Conservation (phyloP, 2,113 vertebrate species). For the Engystomops pustulosus region DNA sequence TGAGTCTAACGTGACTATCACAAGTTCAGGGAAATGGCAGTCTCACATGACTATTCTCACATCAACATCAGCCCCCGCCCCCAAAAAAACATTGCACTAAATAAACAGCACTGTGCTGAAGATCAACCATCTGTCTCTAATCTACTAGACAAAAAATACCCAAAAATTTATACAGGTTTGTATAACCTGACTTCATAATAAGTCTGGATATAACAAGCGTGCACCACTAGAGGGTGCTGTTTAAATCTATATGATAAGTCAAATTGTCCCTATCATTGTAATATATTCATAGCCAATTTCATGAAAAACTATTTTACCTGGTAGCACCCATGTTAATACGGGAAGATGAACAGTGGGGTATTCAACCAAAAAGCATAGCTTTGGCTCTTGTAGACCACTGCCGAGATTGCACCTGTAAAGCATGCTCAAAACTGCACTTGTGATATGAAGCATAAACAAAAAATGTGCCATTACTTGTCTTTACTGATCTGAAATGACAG, state of each 20-base stretch:
- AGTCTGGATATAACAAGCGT: background rate
- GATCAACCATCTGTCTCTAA: background rate
- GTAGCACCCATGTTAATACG: too few relatives aligned
- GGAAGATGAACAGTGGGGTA: too few relatives aligned
- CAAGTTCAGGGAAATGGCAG: background rate
- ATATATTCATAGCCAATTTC: background rate
- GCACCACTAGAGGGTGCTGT: background rate
- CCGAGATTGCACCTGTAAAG: too few relatives aligned
- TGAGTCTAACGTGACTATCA: background rate
- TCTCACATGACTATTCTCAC: constrained; percentile 13
- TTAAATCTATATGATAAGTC: background rate
- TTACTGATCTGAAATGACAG: too few relatives aligned
- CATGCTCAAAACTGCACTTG: background rate
- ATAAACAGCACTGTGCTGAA: background rate
- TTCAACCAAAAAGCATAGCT: too few relatives aligned
- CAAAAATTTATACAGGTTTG: too few relatives aligned
- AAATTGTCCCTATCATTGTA: background rate
- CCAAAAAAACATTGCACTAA: background rate
- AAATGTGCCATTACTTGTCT: too few relatives aligned
- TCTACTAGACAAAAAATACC: background rate
- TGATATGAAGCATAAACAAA: too few relatives aligned
- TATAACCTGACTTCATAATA: background rate
- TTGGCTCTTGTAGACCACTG: too few relatives aligned
- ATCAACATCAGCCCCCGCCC: background rate
- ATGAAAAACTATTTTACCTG: background rate